Base-by-base conservation (phyloP, 2,113 vertebrate genomes). In the Zosterops borbonicus region DNA sequence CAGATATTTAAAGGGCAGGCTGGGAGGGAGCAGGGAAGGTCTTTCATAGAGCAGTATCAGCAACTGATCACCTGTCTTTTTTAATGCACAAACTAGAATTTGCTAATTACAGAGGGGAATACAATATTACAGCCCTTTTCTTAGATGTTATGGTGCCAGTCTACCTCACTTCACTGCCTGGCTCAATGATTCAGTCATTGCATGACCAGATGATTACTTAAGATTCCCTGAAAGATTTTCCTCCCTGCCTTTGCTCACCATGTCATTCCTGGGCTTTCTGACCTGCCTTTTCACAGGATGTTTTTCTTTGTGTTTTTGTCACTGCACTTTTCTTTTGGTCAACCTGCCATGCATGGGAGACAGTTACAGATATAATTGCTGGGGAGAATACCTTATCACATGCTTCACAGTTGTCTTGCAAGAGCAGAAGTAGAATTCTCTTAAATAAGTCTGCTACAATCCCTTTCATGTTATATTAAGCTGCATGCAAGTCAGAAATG, bases 101-200 rank as follows among this genome's bases (percentile, higher is more conserved):
- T 91, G 86, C 68, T 94, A 95, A 94, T 92, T 79, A 92, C 94
- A 97, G 94, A 84, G 82, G 83, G 94, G 90, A 85, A 90, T 16
- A 65, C 88, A 97, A 82, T 94, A 97, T 95, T 95, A 95, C 92
- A 98, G 53, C 78, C 87, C 88, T 97, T 97, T 96, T 95, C 97
- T 97, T 88, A 96, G 88, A 93, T 97, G 94, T 83, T 94, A 84
- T 94, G 95, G 87, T 94, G 95, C 96, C 92, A 96, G 96, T 95
- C 97, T 98, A 95, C 93, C 93, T 96, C 94, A 79, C 89, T 95
- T 92, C 68, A 55, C 91, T 90, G 87, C 91, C 90, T 88, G 88
- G 94, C 88, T 90, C 53, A 39, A 64, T 97, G 97, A 97, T 92
- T 97, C 89, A 98, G 96, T 79, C 73, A 70, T 95, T 98, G 97